Conservation (phyloP, 1,140 invertebrate genomes). For the Brevipalpus yothersi region DNA sequence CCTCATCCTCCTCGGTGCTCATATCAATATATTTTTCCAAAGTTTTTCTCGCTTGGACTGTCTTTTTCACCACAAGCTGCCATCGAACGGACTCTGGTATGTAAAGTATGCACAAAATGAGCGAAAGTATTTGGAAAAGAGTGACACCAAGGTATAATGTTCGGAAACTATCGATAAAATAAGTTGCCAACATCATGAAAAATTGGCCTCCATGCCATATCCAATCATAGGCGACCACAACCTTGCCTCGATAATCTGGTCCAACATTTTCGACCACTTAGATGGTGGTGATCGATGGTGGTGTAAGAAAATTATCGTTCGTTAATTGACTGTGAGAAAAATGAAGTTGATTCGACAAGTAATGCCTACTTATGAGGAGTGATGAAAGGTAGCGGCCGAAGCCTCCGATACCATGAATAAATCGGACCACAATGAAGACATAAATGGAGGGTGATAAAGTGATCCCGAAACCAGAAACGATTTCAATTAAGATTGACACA, state of each 20-base stretch:
- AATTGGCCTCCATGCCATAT: constrained; percentile 43
- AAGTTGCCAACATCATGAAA: constrained; percentile 40
- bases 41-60: neutral
- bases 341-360: neutral
- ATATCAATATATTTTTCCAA: neutral
- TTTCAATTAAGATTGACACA: neutral
- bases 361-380: constrained; percentile 2
- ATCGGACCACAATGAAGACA: neutral
- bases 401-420: neutral
- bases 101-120: neutral
- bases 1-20: neutral
- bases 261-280: constrained; percentile 61
- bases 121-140: neutral
- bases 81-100: constrained; percentile 8
- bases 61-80: constrained; percentile 2
- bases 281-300: neutral
- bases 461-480: neutral
- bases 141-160: neutral
- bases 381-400: neutral
- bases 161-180: constrained; percentile 41
- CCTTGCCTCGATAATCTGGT: constrained; percentile 38
- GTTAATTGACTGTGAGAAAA: neutral
- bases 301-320: neutral
- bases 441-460: neutral
- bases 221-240: constrained; percentile 50